Conservation (phyloP, 37 sponge, comb jelly and placozoan species). For the Axinella damicornis region DNA sequence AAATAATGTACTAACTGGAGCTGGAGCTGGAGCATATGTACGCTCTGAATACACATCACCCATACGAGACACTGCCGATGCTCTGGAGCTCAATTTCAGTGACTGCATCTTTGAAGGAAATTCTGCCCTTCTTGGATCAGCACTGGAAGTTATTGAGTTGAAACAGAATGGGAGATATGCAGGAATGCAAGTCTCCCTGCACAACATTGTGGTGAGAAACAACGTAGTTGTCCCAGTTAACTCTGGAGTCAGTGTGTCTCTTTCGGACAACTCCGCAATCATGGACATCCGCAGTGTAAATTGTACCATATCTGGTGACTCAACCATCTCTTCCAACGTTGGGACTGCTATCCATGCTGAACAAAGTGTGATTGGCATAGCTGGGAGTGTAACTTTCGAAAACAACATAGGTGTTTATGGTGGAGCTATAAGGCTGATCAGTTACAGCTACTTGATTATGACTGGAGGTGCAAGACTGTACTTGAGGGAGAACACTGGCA, state of each 20-base stretch:
- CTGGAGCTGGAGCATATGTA: too few relatives aligned
- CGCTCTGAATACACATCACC: too few relatives aligned
- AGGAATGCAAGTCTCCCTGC: slow-evolving; percentile 10
- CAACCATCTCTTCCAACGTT: not conserved
- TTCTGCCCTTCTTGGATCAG: slow-evolving; percentile 10
- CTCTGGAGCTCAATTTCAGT: not conserved
- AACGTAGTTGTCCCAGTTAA: not conserved
- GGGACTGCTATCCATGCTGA: slow-evolving; percentile 7
- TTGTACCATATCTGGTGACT: slow-evolving; percentile 13
- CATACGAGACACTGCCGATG: too few relatives aligned
- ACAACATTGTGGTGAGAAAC: not conserved
- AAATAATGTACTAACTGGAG: not conserved
- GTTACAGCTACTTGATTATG: slow-evolving; percentile 2
- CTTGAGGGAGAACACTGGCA: slow-evolving; percentile 18
- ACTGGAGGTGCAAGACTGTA: not conserved
- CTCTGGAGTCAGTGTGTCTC: not conserved
- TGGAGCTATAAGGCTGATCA: slow-evolving; percentile 18
- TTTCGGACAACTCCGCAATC: not conserved
- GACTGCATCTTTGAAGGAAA: slow-evolving; percentile 10
- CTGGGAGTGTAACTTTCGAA: slow-evolving; percentile 10
- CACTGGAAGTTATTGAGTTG: not conserved
- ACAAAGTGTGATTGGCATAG: slow-evolving; percentile 2
- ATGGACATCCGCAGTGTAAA: slow-evolving; percentile 10
- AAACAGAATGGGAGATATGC: not conserved
- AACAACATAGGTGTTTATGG: slow-evolving; percentile 35